phyloP scores from a whole-genome alignment of 2,797 vertebrate genomes.

The Acestrorhynchus altus region DNA sequence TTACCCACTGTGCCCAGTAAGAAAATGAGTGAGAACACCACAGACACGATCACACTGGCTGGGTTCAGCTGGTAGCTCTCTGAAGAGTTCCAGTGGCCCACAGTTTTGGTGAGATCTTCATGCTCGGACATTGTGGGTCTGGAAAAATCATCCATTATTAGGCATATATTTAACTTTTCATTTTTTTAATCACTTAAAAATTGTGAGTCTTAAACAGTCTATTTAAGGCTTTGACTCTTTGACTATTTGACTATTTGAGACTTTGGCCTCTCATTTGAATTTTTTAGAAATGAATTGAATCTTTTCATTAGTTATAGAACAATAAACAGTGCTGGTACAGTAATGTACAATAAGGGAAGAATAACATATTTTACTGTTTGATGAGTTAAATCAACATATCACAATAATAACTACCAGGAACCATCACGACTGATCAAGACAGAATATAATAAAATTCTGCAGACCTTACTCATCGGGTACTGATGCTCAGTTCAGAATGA shows the following conservation, averaged over 20 bases:
- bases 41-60: constrained; percentile 84
- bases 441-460: background rate
- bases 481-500: constrained; percentile 26
- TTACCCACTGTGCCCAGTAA: constrained; percentile 87
- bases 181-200: background rate
- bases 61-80: constrained; percentile 83
- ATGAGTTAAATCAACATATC: no score
- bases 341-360: background rate
- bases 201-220: background rate
- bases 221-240: no score
- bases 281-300: no score
- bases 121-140: constrained; percentile 78
- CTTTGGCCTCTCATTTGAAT: no score
- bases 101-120: constrained; percentile 78
- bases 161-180: background rate
- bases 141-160: constrained; percentile 12
- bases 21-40: constrained; percentile 90
- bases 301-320: no score
- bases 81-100: constrained; percentile 77
- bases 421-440: background rate
- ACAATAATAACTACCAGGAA: background rate
- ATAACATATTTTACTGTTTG: no score
- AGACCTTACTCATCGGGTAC: background rate
- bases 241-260: no score
- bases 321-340: background rate